These are phyloP conservation scores for Phocides pigmalion DNA, from an alignment of 1,140 invertebrate species.

Conservation along the genomic window DNA sequence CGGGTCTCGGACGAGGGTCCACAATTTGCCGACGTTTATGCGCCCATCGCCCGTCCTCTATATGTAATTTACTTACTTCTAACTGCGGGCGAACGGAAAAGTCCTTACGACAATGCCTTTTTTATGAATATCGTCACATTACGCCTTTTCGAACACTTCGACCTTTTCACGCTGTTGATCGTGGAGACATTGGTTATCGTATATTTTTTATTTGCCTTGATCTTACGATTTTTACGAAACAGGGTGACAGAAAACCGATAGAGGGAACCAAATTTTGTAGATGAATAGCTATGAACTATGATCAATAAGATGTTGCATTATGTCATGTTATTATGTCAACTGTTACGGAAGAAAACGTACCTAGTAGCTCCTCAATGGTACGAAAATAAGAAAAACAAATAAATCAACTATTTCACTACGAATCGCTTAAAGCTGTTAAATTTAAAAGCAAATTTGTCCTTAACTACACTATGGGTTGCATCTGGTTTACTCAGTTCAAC, in stretches of 20 bases:
- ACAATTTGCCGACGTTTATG: constrained; percentile 63
- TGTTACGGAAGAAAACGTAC: too few species aligned
- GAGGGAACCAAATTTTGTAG: too few species aligned
- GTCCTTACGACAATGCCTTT: constrained; percentile 12
- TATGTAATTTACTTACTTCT: constrained; percentile 57
- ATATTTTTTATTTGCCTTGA: background rate
- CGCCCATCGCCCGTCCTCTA: constrained; percentile 40
- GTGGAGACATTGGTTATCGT: background rate
- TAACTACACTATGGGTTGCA: constrained; percentile 29
- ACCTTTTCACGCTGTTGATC: constrained; percentile 4
- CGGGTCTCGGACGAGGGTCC: constrained; percentile 50
- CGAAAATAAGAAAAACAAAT: constrained; percentile 6
- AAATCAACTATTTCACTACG: background rate
- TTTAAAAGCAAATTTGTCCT: constrained; percentile 31
- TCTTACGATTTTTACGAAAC: background rate
- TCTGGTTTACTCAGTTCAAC: constrained; percentile 56
- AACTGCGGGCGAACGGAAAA: constrained; percentile 42
- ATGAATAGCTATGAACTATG: too few species aligned
- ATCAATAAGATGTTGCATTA: too few species aligned
- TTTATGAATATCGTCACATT: constrained; percentile 20
- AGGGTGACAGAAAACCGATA: too few species aligned
- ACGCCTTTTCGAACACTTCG: constrained; percentile 18
- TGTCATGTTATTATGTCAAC: too few species aligned
- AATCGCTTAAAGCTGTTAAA: constrained; percentile 14
- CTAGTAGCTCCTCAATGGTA: background rate